Evolutionary conservation across 2,797 vertebrate species (phyloP).

Genomic region (Caiman crocodilus): DNA sequence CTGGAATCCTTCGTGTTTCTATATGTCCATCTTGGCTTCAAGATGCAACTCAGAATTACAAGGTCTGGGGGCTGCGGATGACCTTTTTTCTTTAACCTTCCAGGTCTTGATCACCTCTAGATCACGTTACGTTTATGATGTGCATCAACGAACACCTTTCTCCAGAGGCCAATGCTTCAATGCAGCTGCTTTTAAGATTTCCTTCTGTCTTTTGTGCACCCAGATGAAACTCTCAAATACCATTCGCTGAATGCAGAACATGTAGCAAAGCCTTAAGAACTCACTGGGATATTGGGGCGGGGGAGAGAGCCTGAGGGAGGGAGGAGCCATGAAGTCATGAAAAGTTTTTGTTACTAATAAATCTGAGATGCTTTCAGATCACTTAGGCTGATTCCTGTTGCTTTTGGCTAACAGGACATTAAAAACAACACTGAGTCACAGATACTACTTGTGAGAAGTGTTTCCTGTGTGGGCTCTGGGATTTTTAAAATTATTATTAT

Average conservation of each 20-base stretch:
- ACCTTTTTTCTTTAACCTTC: neutral
- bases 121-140: neutral
- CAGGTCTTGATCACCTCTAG: neutral
- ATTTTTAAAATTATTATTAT: slow-evolving; percentile 39
- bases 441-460: slow-evolving; percentile 45
- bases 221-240: neutral
- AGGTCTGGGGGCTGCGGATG: neutral
- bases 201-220: neutral
- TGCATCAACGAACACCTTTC: neutral
- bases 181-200: slow-evolving; percentile 4
- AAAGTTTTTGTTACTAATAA: slow-evolving; percentile 71
- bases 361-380: slow-evolving; percentile 60
- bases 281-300: neutral
- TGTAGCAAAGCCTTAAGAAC: slow-evolving; percentile 27
- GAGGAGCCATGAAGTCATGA: slow-evolving; percentile 46
- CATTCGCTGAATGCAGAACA: neutral
- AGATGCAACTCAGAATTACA: neutral
- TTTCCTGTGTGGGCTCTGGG: slow-evolving; percentile 72
- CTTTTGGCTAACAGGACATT: slow-evolving; percentile 67
- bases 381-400: slow-evolving; percentile 68
- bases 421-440: slow-evolving; percentile 73
- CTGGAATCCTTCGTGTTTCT: neutral
- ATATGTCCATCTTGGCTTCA: neutral
- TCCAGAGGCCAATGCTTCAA: neutral
- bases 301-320: neutral